Percentiles rank a stretch among this genome's conserved stretches.
Evolutionary conservation across 2,888 invertebrate genomes (phyloP).

Genomic region (Hirudinaria manillensis): DNA sequence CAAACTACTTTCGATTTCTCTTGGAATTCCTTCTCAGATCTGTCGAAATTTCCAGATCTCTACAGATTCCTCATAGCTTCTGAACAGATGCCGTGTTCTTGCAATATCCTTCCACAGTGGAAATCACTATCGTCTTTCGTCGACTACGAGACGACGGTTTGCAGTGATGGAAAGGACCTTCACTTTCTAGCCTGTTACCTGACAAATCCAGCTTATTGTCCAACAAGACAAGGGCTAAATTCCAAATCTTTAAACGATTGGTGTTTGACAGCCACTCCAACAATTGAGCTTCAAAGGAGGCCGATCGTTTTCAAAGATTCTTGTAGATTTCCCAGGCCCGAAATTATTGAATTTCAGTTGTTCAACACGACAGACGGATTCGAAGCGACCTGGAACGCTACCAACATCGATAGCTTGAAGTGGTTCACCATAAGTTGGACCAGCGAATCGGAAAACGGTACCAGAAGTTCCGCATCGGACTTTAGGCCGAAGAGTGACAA

Average conservation of each 20-base stretch:
- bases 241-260: not conserved
- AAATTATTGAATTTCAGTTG: not conserved
- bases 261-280: not conserved
- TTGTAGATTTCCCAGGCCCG: conserved; percentile 25
- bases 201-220: not conserved
- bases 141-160: conserved; percentile 16
- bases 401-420: conserved; percentile 20
- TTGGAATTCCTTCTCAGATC: conserved; percentile 19
- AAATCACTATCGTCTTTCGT: not conserved
- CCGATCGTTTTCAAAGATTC: conserved; percentile 24
- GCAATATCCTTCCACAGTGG: not conserved
- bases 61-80: conserved; percentile 9
- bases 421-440: conserved; percentile 22
- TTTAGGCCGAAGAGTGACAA: not conserved
- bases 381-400: conserved; percentile 12
- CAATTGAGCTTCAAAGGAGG: not conserved
- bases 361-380: conserved; percentile 15
- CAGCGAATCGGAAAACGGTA: not conserved
- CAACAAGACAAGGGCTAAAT: not conserved
- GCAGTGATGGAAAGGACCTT: not conserved
- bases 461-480: not conserved
- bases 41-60: conserved; percentile 3
- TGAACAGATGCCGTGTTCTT: conserved; percentile 11
- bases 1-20: conserved; percentile 16
- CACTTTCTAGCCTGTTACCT: conserved; percentile 16